Percentiles rank a stretch among this genome's conserved stretches.
phyloP scores from a whole-genome alignment of 2,113 vertebrate species.

The Nyctereutes procyonoides region DNA sequence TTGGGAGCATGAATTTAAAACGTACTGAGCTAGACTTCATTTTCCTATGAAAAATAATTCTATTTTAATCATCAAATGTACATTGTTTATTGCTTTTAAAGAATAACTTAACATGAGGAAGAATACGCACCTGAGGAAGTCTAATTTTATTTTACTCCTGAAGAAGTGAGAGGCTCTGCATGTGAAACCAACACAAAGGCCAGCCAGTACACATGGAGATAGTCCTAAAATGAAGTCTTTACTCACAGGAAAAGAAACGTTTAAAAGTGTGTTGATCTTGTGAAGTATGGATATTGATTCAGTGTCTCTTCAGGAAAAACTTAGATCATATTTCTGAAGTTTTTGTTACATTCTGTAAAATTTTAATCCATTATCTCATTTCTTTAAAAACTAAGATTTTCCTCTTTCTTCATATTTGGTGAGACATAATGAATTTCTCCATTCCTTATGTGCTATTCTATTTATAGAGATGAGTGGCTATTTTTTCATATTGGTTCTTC shows the following conservation, averaged over 20 bases:
- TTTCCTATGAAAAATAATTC: constrained; percentile 58
- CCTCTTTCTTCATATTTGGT: not conserved
- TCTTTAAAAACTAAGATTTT: constrained; percentile 23
- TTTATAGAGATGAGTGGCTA: not conserved
- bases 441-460: not conserved
- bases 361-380: constrained; percentile 28
- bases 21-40: constrained; percentile 40
- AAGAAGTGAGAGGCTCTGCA: not conserved
- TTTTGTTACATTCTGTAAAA: not conserved
- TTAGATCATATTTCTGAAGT: constrained; percentile 45
- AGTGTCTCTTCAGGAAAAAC: not conserved
- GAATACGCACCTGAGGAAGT: constrained; percentile 6
- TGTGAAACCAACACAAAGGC: not conserved
- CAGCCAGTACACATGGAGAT: not conserved
- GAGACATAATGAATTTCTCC: not conserved
- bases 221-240: not conserved
- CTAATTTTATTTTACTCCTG: not conserved
- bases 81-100: constrained; percentile 54
- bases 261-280: not conserved
- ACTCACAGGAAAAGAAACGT: not conserved
- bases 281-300: not conserved
- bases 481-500: constrained; percentile 23
- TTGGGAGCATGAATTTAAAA: constrained; percentile 20
- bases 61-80: constrained; percentile 4
- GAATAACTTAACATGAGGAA: not conserved